phyloP scores from a whole-genome alignment of 2,113 vertebrate genomes.

The Aegithalos caudatus region DNA sequence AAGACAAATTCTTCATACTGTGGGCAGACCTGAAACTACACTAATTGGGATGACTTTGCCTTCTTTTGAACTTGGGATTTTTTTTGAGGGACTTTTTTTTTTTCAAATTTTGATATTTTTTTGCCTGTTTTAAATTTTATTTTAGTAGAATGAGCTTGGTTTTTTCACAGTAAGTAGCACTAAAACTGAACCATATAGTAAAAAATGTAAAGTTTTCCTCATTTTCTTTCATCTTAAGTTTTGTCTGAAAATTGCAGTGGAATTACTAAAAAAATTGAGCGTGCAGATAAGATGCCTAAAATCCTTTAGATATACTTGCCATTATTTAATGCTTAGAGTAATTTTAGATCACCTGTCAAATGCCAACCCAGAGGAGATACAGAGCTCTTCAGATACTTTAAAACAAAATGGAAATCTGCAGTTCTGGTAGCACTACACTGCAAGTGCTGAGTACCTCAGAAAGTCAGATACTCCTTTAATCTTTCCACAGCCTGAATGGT shows the following conservation, averaged over 20 bases:
- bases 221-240: not conserved
- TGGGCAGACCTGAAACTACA: constrained; percentile 29
- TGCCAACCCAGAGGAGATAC: not conserved
- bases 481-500: not conserved
- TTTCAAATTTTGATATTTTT: not conserved
- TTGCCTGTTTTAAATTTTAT: not conserved
- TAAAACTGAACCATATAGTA: constrained; percentile 13
- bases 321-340: not conserved
- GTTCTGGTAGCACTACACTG: not conserved
- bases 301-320: not conserved
- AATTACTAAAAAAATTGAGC: not conserved
- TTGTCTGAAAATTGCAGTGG: not conserved
- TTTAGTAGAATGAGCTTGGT: not conserved
- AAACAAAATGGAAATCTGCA: not conserved
- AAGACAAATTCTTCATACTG: constrained; percentile 57
- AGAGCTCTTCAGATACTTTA: not conserved
- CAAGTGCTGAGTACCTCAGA: not conserved
- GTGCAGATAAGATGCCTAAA: not conserved
- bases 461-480: not conserved
- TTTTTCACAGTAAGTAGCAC: constrained; percentile 11
- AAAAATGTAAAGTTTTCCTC: not conserved
- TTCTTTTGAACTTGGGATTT: not conserved
- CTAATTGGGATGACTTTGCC: constrained; percentile 32
- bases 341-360: not conserved
- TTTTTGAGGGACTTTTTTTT: not conserved